Evolutionary conservation across 1,140 invertebrate genomes (phyloP), one percentile per base, ranked within the genome.

Genomic region (Hylaeus volcanicus): DNA sequence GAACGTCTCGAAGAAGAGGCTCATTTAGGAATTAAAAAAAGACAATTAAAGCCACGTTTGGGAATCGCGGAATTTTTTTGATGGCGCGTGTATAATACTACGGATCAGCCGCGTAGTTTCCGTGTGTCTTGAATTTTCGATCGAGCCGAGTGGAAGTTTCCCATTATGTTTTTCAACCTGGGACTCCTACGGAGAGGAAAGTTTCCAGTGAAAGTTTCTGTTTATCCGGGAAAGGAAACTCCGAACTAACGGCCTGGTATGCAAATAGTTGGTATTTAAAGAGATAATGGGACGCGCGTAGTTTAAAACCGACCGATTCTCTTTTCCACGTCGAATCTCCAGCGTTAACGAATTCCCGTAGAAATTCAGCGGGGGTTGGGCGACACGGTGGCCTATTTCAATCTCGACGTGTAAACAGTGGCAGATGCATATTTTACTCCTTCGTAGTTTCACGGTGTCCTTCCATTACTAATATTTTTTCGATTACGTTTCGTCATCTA

Each of bases 211-310:
- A 39, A 76, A 76, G 53, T 76, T 76, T 58, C 65, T 51, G 74
- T 69, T 76, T 76, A 60, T 58, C 65, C 64, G 60, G 5, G 12
- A 43, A 60, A 69, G 60, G 74, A 60, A 69, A 69, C 65, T 68
- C 55, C n/a, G 26, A 60, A 48, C 53, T 76, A 68, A 69, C 74
- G 53, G 60, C 53, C 12, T 8, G 6, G 14, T 64, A 69, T 60
- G 74, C 15, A 68, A 69, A 76, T 60, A 76, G 14, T 45, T 14
- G 72, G 74, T 76, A 68, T 76, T 76, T 76, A 69, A 69, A 76
- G 55, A 53, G 55, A 3, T 39, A 45, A 51, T n/a, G 51, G n/a
- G 3, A 14, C 60, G 43, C 60, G 56, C 61, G 11, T 56, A 48
- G 43, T 37, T 55, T 26, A 8, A 15, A 39, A 9, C 53, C 26